phyloP scores from a whole-genome alignment of 1,140 invertebrate species.

The Aleiodes sp. region DNA sequence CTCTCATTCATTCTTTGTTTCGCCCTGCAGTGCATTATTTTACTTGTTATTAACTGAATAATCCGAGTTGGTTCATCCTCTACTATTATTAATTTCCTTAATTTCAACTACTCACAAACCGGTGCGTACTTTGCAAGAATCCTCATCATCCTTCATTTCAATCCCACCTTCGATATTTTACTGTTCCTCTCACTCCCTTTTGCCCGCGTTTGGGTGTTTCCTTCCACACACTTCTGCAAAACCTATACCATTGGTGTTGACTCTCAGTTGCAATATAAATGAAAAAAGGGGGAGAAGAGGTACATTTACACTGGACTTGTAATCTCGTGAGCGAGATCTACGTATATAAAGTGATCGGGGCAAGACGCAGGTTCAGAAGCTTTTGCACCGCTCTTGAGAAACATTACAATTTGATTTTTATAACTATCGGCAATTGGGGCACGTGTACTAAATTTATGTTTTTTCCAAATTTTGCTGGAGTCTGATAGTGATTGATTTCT shows the following conservation, averaged over 20 bases:
- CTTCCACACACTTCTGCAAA: conserved; percentile 13
- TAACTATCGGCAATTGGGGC: conserved; percentile 17
- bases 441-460: not conserved
- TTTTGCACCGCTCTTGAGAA: conserved; percentile 56
- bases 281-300: conserved; percentile 40
- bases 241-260: not conserved
- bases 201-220: not conserved
- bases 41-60: not conserved
- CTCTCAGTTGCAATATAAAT: no score
- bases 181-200: not conserved
- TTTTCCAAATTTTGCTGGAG: no score
- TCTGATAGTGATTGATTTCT: no score
- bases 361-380: conserved; percentile 62
- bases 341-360: conserved; percentile 65
- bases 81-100: no score
- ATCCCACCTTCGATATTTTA: not conserved
- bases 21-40: no score
- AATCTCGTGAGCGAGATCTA: conserved; percentile 58
- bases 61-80: conserved; percentile 25
- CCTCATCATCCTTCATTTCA: not conserved
- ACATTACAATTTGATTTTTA: conserved; percentile 43
- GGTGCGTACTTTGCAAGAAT: conserved; percentile 30
- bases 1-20: no score
- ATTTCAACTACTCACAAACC: no score
- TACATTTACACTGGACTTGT: conserved; percentile 36